These are phyloP conservation scores for Dryomyza anilis DNA, from an alignment of 2,888 invertebrate species.

Conservation along the genomic window DNA sequence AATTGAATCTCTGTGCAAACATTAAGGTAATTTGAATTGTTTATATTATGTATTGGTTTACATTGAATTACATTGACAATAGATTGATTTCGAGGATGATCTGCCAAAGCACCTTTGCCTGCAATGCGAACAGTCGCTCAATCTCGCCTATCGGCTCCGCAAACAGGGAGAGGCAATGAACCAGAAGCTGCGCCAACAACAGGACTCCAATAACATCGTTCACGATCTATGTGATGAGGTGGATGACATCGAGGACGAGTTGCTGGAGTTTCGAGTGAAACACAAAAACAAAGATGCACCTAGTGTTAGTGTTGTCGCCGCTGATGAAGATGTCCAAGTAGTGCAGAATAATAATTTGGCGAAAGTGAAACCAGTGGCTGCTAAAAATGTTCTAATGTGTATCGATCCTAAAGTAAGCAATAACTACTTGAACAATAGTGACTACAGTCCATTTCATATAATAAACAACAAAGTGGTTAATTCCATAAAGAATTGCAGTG, in stretches of 20 bases:
- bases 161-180: constrained; percentile 42
- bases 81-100: constrained; percentile 36
- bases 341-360: background rate
- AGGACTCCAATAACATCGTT: background rate
- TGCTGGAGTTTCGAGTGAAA: background rate
- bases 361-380: too few species aligned
- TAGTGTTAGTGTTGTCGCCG: too few species aligned
- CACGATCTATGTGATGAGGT: constrained; percentile 4
- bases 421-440: too few species aligned
- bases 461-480: too few species aligned
- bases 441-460: too few species aligned
- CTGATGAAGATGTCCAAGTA: constrained; percentile 12
- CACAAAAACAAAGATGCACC: background rate
- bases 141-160: constrained; percentile 39
- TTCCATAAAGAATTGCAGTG: too few species aligned
- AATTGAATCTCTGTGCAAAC: constrained; percentile 40
- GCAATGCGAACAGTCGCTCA: constrained; percentile 37
- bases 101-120: constrained; percentile 41
- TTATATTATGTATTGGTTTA: background rate
- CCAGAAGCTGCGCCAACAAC: constrained; percentile 31
- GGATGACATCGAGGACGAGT: constrained; percentile 5
- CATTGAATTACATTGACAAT: background rate
- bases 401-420: too few species aligned
- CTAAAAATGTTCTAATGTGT: too few species aligned
- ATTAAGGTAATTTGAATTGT: constrained; percentile 34